phyloP scores from a whole-genome alignment of 2,888 invertebrate genomes.

The Drosophila lacicola region DNA sequence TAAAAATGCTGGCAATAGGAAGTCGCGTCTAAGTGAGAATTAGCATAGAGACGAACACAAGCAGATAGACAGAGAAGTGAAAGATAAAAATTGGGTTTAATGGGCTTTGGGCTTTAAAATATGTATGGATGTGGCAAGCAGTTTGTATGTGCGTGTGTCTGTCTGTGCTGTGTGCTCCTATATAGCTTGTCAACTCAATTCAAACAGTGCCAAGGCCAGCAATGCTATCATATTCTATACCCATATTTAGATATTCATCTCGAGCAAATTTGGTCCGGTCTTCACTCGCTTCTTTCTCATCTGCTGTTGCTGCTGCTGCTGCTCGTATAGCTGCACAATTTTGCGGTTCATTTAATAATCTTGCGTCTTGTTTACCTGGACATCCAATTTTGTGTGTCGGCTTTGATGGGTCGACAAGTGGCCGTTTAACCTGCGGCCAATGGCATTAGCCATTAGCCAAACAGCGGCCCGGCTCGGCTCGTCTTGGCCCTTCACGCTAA shows the following conservation, averaged over 20 bases:
- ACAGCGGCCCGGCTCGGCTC: slow-evolving; percentile 17
- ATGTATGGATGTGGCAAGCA: slow-evolving; percentile 16
- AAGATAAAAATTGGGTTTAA: slow-evolving; percentile 47
- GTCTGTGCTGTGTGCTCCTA: background rate
- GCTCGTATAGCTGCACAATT: slow-evolving; percentile 71
- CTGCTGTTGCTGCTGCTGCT: slow-evolving; percentile 14
- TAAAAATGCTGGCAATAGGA: slow-evolving; percentile 54
- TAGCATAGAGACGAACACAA: slow-evolving; percentile 32
- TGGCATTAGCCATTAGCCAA: slow-evolving; percentile 62
- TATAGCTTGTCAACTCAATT: slow-evolving; percentile 19
- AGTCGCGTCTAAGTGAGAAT: slow-evolving; percentile 51
- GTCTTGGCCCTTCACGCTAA: slow-evolving; percentile 59
- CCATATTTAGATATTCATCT: slow-evolving; percentile 65
- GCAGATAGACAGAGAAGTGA: background rate
- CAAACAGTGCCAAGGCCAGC: slow-evolving; percentile 38
- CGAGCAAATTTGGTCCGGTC: slow-evolving; percentile 1
- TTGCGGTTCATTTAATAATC: slow-evolving; percentile 80
- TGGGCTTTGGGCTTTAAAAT: slow-evolving; percentile 32
- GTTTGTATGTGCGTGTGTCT: slow-evolving; percentile 3
- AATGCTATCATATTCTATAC: slow-evolving; percentile 29
- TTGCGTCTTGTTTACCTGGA: slow-evolving; percentile 74
- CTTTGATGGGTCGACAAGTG: slow-evolving; percentile 46
- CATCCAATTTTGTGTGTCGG: slow-evolving; percentile 41
- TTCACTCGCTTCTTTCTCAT: background rate
- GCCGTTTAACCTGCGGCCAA: slow-evolving; percentile 65